Base-by-base conservation (phyloP, 2,113 vertebrate species). In the Gambusia holbrooki region DNA sequence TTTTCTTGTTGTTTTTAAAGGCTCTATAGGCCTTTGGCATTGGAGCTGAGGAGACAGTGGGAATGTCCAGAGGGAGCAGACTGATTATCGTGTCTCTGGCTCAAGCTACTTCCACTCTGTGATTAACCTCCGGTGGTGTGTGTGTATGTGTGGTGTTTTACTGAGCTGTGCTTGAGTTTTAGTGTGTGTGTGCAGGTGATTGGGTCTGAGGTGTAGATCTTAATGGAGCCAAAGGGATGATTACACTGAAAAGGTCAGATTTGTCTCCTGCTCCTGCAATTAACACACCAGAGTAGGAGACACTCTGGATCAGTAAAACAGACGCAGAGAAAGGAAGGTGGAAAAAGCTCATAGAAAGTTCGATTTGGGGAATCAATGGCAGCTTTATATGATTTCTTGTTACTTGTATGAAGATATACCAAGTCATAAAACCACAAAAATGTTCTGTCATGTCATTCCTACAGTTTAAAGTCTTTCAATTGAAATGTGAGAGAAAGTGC, bases 201-300 rank as follows among this genome's bases (percentile, higher is more conserved):
- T 86, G 77, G 79, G 73, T 79, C 73, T 66, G 9, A 60, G 85
- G 84, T 87, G 87, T 71, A 78, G 81, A 85, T 85, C 83, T 11
- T 85, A 85, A 84, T 86, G 72, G 84, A 88, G 80, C 87, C 74
- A 85, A 82, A 81, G 88, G 73, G 84, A 83, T 87, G 83, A 90
- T 93, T 87, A 89, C 77, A 69, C 80, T 78, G 71, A 85, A 92
- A 92, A 93, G 87, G 85, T 93, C 85, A 79, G 71, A 82, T 87
- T 88, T 81, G 87, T 90, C 87, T 80, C 69, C 89, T 32, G 88
- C 93, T 78, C 84, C 32, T 75, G 77, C 82, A 81, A 80, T 88
- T 89, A 88, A 80, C 72, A 73, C 73, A 77, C 60, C 37, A 35
- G 72, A 80, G 22, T 14, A 54, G 63, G 51, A 74, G 69, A 71